Conservation (phyloP, 2,797 vertebrate species). For the Anisognathus igniventris region DNA sequence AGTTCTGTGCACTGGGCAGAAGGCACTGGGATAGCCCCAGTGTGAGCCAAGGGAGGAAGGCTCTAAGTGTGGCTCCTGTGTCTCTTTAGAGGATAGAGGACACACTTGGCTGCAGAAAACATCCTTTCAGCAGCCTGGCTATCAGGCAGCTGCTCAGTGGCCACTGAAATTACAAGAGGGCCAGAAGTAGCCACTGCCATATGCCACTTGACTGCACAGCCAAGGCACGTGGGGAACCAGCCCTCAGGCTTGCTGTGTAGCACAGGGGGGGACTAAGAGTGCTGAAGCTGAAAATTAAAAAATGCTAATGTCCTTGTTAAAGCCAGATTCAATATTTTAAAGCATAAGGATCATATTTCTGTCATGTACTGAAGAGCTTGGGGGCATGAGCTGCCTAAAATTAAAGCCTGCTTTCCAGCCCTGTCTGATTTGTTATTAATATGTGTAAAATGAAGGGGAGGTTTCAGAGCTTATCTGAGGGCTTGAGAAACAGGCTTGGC, state of each 20-base stretch:
- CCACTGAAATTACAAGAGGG: not conserved
- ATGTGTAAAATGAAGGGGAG: not conserved
- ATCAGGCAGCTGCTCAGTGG: not conserved
- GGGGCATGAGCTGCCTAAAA: slow-evolving; percentile 17
- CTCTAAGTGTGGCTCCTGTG: not conserved
- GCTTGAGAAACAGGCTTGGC: slow-evolving; percentile 13
- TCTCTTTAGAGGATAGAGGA: not conserved
- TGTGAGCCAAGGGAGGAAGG: not conserved
- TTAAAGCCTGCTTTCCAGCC: slow-evolving; percentile 1
- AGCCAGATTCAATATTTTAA: not conserved
- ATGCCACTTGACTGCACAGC: not conserved
- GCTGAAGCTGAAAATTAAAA: not conserved
- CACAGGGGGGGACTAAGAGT: not conserved
- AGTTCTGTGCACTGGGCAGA: not conserved
- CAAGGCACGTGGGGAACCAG: not conserved
- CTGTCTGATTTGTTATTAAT: slow-evolving; percentile 31
- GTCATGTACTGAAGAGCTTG: not conserved
- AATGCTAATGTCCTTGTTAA: not conserved
- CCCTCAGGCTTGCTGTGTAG: not conserved
- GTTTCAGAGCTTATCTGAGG: slow-evolving; percentile 2
- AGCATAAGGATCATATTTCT: not conserved
- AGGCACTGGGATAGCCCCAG: not conserved
- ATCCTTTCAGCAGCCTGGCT: not conserved
- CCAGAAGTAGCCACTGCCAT: not conserved
- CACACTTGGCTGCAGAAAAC: not conserved